A percentile compares a stretch with the other conserved stretches of the same genome.
phyloP scores from a whole-genome alignment of 2,113 vertebrate genomes.

The Grantiella picta region DNA sequence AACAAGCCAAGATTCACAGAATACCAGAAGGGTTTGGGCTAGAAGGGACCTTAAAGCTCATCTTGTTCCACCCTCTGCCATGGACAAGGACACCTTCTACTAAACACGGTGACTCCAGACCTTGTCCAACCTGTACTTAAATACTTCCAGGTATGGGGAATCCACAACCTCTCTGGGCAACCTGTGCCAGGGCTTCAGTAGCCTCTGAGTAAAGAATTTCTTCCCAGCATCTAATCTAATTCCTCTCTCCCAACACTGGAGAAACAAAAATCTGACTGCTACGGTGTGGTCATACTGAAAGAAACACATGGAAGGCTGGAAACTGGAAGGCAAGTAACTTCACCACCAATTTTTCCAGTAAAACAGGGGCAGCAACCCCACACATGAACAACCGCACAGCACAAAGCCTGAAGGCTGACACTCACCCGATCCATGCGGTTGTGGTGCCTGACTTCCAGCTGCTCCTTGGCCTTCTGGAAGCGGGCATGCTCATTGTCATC shows the following conservation, averaged over 20 bases:
- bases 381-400: rapidly evolving
- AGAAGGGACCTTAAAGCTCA: background rate
- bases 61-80: background rate
- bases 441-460: conserved; percentile 92
- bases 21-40: background rate
- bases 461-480: conserved; percentile 97
- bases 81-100: background rate
- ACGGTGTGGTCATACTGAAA: background rate
- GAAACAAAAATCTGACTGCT: background rate
- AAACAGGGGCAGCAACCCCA: rapidly evolving
- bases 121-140: background rate
- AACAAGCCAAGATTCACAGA: background rate
- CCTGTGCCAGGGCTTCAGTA: background rate
- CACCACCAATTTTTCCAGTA: background rate
- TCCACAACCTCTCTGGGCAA: background rate
- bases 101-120: background rate
- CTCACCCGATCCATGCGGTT: conserved; percentile 95
- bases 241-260: background rate
- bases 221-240: background rate
- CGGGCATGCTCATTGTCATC: conserved; percentile 95
- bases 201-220: background rate
- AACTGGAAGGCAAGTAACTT: background rate
- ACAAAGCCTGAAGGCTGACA: no score
- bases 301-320: background rate
- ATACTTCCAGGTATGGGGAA: background rate